Conservation (phyloP, 2,113 vertebrate species). For the Ammodytes marinus region DNA sequence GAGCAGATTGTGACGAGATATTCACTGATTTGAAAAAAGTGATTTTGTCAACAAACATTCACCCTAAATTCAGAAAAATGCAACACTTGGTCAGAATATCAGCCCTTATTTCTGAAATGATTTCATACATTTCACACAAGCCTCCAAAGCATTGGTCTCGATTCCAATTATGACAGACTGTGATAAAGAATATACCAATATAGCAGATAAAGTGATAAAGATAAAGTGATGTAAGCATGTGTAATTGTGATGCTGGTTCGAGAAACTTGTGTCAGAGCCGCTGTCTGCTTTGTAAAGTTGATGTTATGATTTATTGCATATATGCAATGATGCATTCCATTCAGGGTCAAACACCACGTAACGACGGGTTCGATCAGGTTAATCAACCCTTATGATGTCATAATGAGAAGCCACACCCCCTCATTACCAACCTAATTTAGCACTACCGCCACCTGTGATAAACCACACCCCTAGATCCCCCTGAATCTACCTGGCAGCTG, state of each 20-base stretch:
- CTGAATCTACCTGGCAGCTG: no score
- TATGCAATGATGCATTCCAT: background rate
- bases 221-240: constrained; percentile 25
- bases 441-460: no score
- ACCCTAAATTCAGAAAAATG: background rate
- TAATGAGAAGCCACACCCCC: no score
- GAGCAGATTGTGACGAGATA: no score
- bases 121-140: background rate
- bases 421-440: no score
- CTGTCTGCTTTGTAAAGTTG: background rate
- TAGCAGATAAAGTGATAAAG: background rate
- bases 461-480: no score
- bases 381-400: no score
- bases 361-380: background rate
- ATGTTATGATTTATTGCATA: constrained; percentile 18
- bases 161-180: background rate
- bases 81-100: background rate
- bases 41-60: no score
- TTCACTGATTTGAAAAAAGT: no score
- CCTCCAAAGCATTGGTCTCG: background rate
- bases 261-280: constrained; percentile 1
- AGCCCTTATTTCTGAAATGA: background rate
- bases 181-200: background rate
- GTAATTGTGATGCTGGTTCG: background rate
- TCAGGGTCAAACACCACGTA: background rate